Evolutionary conservation across 2,888 invertebrate genomes (phyloP).

Genomic region (Polymixis flavicincta): DNA sequence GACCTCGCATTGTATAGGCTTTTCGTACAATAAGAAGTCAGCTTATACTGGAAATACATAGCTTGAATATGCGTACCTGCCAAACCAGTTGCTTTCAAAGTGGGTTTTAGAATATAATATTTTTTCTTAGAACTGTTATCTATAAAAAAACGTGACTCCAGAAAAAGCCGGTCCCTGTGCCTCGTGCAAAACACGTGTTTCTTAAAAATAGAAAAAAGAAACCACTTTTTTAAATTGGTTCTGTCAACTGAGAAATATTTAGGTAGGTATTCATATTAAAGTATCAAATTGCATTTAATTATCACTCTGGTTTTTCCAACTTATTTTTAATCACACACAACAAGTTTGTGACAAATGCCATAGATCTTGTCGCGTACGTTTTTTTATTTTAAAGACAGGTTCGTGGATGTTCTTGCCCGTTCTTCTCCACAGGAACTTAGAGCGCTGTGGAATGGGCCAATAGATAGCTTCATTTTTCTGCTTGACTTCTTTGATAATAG

Average conservation of each 20-base stretch:
- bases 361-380: neutral
- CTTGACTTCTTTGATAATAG: too few species aligned
- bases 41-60: too few species aligned
- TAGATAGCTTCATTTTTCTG: too few species aligned
- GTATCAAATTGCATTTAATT: neutral
- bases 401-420: too few species aligned
- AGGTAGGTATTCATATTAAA: neutral
- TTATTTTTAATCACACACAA: neutral
- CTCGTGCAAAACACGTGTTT: neutral
- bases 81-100: neutral
- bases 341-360: neutral
- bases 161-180: neutral
- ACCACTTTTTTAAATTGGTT: neutral
- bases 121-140: constrained; percentile 6
- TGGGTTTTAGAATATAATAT: neutral
- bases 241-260: neutral
- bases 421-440: too few species aligned
- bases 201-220: neutral
- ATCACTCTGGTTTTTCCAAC: neutral
- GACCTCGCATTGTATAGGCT: too few species aligned
- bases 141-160: neutral
- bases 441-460: too few species aligned
- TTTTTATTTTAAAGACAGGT: neutral
- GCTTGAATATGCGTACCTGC: neutral
- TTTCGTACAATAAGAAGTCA: too few species aligned